Conservation (phyloP, 2,113 vertebrate genomes). For the Meleagris gallopavo region DNA sequence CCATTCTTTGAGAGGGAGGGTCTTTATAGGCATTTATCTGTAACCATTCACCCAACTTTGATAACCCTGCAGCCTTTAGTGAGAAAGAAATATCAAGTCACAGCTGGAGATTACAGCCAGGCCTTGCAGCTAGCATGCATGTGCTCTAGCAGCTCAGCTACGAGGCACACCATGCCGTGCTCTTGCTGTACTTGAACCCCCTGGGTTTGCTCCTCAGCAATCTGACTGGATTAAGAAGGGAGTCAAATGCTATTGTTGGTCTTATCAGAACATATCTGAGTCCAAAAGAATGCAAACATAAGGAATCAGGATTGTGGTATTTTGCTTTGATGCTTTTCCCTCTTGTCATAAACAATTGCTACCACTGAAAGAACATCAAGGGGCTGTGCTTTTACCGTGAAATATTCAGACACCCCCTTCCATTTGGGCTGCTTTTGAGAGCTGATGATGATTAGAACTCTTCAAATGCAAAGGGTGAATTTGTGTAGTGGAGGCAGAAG, state of each 20-base stretch:
- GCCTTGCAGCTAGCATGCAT: conserved; percentile 6
- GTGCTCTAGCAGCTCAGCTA: neutral
- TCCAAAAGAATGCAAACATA: conserved; percentile 14
- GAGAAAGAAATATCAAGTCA: conserved; percentile 46
- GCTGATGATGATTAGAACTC: neutral
- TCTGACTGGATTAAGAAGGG: conserved; percentile 59
- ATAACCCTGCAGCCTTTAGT: conserved; percentile 7
- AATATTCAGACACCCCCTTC: conserved; percentile 5
- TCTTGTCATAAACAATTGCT: conserved; percentile 52
- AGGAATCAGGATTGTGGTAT: neutral
- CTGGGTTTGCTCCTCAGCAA: conserved; percentile 31
- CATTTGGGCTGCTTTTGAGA: conserved; percentile 20
- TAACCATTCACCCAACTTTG: conserved; percentile 19
- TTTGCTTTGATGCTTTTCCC: neutral
- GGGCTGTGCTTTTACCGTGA: neutral
- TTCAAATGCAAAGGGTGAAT: conserved; percentile 25
- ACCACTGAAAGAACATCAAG: neutral
- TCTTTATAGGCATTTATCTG: conserved; percentile 25
- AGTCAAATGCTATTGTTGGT: conserved; percentile 47
- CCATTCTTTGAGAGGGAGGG: neutral
- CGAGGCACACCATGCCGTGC: neutral
- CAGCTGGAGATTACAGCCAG: conserved; percentile 48
- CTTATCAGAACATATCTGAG: conserved; percentile 56
- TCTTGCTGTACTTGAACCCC: neutral
- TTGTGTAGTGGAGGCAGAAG: neutral